Evolutionary conservation across 2,888 invertebrate genomes (phyloP).

Genomic region (Watsonalla cultraria): DNA sequence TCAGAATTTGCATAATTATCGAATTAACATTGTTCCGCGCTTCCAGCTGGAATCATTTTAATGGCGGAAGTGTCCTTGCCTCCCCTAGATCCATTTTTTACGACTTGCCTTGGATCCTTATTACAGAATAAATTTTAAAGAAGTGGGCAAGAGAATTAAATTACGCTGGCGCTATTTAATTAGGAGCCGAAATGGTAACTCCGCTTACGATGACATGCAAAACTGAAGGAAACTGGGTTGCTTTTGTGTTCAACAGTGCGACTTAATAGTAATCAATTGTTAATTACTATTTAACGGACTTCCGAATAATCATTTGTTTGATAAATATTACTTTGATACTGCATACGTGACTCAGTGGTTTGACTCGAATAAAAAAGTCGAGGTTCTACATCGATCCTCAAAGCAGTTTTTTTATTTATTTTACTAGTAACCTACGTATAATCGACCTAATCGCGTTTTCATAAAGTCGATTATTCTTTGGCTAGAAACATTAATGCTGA

Average conservation of each 20-base stretch:
- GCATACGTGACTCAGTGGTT: too few relatives aligned
- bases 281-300: not conserved
- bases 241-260: not conserved
- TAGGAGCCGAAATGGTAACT: conserved; percentile 29
- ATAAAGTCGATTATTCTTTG: too few relatives aligned
- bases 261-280: not conserved
- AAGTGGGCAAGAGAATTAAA: conserved; percentile 36
- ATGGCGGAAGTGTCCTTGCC: conserved; percentile 38
- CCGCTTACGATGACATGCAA: conserved; percentile 9
- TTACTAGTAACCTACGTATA: too few relatives aligned
- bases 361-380: too few relatives aligned
- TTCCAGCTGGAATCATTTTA: conserved; percentile 47
- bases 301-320: too few relatives aligned
- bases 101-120: conserved; percentile 37
- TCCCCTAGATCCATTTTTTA: conserved; percentile 41
- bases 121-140: conserved; percentile 42
- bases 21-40: conserved; percentile 49
- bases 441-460: too few relatives aligned
- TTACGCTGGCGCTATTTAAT: conserved; percentile 32
- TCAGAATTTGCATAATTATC: conserved; percentile 49
- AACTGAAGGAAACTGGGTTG: not conserved
- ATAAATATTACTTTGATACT: too few relatives aligned
- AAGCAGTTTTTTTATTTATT: too few relatives aligned
- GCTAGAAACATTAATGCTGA: too few relatives aligned
- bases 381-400: too few relatives aligned